A percentile compares a stretch with the other conserved stretches of the same genome.
Conservation (phyloP, 2,888 invertebrate species). For the Napeogenes sylphis region DNA sequence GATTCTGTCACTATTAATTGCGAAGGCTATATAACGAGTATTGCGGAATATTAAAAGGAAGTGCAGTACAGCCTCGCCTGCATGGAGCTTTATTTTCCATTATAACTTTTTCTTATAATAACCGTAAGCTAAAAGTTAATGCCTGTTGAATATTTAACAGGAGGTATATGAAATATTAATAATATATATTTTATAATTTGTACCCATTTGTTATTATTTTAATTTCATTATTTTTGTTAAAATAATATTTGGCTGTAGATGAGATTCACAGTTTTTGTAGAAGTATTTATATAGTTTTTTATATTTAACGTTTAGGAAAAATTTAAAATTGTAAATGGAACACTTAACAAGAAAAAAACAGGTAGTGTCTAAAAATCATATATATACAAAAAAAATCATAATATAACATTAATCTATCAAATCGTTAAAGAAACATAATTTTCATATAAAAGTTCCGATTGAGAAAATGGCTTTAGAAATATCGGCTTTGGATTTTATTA, state of each 20-base stretch:
- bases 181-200: too few relatives aligned
- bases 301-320: too few relatives aligned
- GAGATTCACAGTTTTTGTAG: too few relatives aligned
- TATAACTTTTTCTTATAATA: not conserved
- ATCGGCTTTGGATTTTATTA: constrained; percentile 32
- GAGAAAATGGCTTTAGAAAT: constrained; percentile 31
- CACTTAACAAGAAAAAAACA: too few relatives aligned
- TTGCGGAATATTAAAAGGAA: constrained; percentile 1
- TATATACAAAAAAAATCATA: not conserved
- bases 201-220: too few relatives aligned
- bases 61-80: not conserved
- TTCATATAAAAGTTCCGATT: constrained; percentile 16
- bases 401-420: not conserved
- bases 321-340: too few relatives aligned
- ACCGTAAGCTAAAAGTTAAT: too few relatives aligned
- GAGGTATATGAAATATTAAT: too few relatives aligned
- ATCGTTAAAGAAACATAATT: constrained; percentile 5
- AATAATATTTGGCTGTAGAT: too few relatives aligned
- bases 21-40: constrained; percentile 1
- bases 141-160: too few relatives aligned
- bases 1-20: constrained; percentile 6
- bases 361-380: not conserved
- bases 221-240: too few relatives aligned
- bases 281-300: too few relatives aligned
- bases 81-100: not conserved